Conservation (phyloP, 2,888 invertebrate genomes). For the Drosophila dives region DNA sequence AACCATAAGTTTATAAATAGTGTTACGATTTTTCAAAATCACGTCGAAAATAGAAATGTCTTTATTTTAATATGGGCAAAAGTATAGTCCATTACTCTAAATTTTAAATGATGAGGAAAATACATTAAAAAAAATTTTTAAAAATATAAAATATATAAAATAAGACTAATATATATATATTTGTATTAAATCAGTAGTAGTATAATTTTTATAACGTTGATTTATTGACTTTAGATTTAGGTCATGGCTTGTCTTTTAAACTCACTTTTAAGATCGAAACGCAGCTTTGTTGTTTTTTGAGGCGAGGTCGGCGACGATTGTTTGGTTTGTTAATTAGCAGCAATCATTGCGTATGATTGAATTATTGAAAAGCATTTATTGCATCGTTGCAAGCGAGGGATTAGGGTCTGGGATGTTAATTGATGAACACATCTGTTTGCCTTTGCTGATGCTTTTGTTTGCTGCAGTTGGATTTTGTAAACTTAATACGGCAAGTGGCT, state of each 20-base stretch:
- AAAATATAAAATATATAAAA: too few relatives aligned
- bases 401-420: slow-evolving; percentile 41
- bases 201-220: not conserved
- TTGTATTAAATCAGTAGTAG: not conserved
- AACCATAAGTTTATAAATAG: not conserved
- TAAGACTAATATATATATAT: not conserved
- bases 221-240: not conserved
- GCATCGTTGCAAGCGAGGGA: slow-evolving; percentile 17
- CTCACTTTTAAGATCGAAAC: not conserved
- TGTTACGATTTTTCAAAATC: not conserved
- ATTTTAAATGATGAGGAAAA: not conserved
- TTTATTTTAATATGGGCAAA: not conserved
- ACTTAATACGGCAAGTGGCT: slow-evolving; percentile 43
- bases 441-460: slow-evolving; percentile 3
- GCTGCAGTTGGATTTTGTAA: slow-evolving; percentile 23
- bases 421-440: slow-evolving; percentile 34
- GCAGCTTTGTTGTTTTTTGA: not conserved
- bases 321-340: slow-evolving; percentile 57
- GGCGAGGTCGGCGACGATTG: slow-evolving; percentile 3
- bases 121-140: too few relatives aligned
- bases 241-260: not conserved
- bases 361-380: slow-evolving; percentile 45
- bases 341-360: slow-evolving; percentile 71
- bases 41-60: not conserved
- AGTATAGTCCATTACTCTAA: too few relatives aligned